Percentiles rank a stretch among this genome's conserved stretches.
phyloP scores from a whole-genome alignment of 2,113 vertebrate genomes.

The Procavia capensis region DNA sequence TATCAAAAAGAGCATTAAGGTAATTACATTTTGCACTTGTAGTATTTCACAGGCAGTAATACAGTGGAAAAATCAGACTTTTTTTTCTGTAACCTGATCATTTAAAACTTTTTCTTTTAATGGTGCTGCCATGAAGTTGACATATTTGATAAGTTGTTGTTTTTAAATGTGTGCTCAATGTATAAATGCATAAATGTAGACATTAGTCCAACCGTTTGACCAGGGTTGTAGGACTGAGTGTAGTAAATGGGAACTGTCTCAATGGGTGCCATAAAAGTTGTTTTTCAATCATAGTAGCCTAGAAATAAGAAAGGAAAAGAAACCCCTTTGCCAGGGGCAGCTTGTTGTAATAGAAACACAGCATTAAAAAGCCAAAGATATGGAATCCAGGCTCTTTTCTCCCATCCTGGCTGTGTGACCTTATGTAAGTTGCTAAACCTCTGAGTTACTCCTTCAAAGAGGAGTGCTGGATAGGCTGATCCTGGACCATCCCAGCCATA shows the following conservation, averaged over 20 bases:
- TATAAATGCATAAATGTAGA: constrained; percentile 67
- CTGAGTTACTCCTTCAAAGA: neutral
- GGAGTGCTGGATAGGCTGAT: neutral
- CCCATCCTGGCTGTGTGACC: neutral
- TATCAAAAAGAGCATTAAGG: constrained; percentile 92
- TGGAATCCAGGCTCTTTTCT: neutral
- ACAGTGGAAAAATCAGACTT: constrained; percentile 82
- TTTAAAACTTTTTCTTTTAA: constrained; percentile 77
- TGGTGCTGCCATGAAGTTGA: constrained; percentile 76
- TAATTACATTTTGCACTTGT: constrained; percentile 88
- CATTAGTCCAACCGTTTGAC: constrained; percentile 63
- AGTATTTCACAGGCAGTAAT: constrained; percentile 86
- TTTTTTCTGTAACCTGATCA: constrained; percentile 76
- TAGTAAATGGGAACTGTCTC: constrained; percentile 53
- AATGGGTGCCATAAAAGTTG: neutral
- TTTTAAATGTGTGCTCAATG: constrained; percentile 73
- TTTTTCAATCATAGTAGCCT: neutral
- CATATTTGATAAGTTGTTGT: constrained; percentile 76
- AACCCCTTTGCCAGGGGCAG: neutral
- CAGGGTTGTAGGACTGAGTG: constrained; percentile 38
- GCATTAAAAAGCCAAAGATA: neutral
- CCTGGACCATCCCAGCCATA: neutral
- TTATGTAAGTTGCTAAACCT: neutral
- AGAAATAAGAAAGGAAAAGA: neutral
- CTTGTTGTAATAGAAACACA: neutral